Evolutionary conservation across 1,140 invertebrate species (phyloP), one percentile per base, ranked within the genome.

Genomic region (Paraescarpia echinospica): DNA sequence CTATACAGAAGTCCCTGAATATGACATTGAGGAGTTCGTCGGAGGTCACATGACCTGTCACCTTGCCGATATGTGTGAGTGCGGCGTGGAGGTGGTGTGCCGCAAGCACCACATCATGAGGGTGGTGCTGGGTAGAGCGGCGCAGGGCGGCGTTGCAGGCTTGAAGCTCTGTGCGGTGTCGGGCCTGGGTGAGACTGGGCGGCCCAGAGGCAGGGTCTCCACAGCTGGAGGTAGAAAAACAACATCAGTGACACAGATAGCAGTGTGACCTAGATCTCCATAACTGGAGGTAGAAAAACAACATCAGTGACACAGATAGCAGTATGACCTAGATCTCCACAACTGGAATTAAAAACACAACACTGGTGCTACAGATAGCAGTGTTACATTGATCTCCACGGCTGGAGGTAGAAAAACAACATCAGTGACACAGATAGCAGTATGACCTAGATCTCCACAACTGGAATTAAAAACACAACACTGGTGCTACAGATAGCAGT

Each of bases 1-100:
- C 59, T 18, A 77, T 77, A 31, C 59, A 77, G 59, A 98, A 98
- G 93, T 98, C 97, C 96, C 96, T 97, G 95, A 98, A 98, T 94
- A 98, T 97, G 89, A 98, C 97, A 97, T 98, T 97, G 77, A 98
- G 96, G 94, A 98, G 97, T 94, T 98, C 97, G 95, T 98, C 98
- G 9, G 97, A 97, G 90, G 97, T 97, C 92, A 98, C 97, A 94
- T 97, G 96, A 1, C 98, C 98, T 35, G 98, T 98, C 93, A 98
- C 97, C 95, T 97, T 97, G 35, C 97, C 98, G 89, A 98, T 95
- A 95, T 97, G 97, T 94, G 96, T 96, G 89, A 97, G 95, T 1
- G 97, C 97, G 94, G 96, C 96, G 93, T 97, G 96, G 91, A 98
- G 96, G 95, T 97, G 95, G 94, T 98, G 96, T 18, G 97, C 97